Evolutionary conservation across 2,113 vertebrate species (phyloP).

Genomic region (Dasyornis broadbenti): DNA sequence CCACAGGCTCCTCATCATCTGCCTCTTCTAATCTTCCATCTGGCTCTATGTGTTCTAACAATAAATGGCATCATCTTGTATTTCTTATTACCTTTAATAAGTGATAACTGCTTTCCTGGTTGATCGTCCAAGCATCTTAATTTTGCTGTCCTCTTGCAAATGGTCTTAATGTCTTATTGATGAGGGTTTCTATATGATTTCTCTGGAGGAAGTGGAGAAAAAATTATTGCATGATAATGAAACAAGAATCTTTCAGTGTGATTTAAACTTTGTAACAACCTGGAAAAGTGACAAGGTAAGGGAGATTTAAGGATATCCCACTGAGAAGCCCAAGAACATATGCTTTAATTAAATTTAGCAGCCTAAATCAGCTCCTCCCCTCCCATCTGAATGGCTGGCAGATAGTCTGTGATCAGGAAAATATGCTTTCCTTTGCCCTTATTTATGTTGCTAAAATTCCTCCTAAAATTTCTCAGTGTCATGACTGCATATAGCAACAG

Average conservation of each 20-base stretch:
- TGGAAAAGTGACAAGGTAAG: neutral
- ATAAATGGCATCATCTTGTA: neutral
- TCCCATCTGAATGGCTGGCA: slow-evolving; percentile 51
- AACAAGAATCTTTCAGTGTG: neutral
- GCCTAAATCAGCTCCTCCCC: slow-evolving; percentile 13
- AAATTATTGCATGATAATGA: neutral
- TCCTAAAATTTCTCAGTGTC: slow-evolving; percentile 37
- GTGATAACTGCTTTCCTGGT: neutral
- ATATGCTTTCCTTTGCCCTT: slow-evolving; percentile 28
- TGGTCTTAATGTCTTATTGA: neutral
- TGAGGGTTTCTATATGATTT: neutral
- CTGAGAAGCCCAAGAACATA: slow-evolving; percentile 4
- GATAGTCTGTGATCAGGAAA: slow-evolving; percentile 14
- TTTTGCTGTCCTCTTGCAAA: neutral
- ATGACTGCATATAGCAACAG: slow-evolving; percentile 11
- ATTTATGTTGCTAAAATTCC: slow-evolving; percentile 41
- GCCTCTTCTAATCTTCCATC: neutral
- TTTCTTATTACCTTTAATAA: neutral
- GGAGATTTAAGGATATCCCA: slow-evolving; percentile 2
- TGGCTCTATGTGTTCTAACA: neutral
- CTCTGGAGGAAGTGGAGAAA: neutral
- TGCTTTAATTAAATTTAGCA: slow-evolving; percentile 61
- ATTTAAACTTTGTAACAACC: neutral
- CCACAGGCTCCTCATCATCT: neutral
- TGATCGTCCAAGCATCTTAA: neutral